phyloP scores from a whole-genome alignment of 2,797 vertebrate species.

The Anguilla marmorata region DNA sequence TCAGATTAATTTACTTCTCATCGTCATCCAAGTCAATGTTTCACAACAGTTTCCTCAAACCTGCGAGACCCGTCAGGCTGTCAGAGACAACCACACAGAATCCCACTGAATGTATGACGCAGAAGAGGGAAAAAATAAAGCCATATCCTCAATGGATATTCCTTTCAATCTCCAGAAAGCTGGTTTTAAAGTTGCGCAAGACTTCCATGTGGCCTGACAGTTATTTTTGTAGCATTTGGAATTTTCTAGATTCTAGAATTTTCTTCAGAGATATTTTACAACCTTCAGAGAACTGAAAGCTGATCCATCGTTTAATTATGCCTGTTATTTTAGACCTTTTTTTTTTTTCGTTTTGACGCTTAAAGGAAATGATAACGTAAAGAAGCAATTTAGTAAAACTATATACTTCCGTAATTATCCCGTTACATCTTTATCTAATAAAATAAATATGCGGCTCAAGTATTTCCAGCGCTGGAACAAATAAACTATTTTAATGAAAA shows the following conservation, averaged over 20 bases:
- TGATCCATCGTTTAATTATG: constrained; percentile 33
- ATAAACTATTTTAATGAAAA: constrained; percentile 53
- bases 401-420: constrained; percentile 57
- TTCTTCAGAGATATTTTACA: background rate
- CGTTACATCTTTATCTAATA: constrained; percentile 53
- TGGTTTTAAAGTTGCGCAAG: background rate
- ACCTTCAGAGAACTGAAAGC: background rate
- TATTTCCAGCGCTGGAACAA: constrained; percentile 52
- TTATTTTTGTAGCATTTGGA: background rate
- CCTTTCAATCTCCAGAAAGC: background rate
- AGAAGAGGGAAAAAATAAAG: background rate
- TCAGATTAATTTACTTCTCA: constrained; percentile 1
- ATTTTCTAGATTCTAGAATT: background rate
- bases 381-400: constrained; percentile 53
- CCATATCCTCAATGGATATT: background rate
- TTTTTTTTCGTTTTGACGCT: constrained; percentile 37
- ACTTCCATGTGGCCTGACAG: background rate
- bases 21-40: background rate
- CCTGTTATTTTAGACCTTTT: constrained; percentile 14
- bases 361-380: constrained; percentile 61
- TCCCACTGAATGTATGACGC: background rate
- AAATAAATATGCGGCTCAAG: constrained; percentile 59
- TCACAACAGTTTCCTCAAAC: background rate
- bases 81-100: background rate
- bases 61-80: background rate